Evolutionary conservation across 2,797 vertebrate species (phyloP).

Genomic region (Astyanax mexicanus): DNA sequence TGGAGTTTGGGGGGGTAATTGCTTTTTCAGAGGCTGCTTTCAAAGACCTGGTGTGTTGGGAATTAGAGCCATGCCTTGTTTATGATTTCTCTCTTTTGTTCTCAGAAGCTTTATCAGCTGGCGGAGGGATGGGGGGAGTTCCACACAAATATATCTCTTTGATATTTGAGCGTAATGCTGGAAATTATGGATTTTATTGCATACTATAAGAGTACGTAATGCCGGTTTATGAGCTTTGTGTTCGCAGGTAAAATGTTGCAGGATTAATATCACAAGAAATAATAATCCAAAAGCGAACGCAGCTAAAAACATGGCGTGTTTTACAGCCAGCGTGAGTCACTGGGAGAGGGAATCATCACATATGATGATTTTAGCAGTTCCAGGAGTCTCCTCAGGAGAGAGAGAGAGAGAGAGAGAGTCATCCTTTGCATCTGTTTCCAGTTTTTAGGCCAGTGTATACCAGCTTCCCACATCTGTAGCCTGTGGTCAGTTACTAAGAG

Average conservation of each 20-base stretch:
- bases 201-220: too few species aligned
- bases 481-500: too few species aligned
- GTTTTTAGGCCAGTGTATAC: too few species aligned
- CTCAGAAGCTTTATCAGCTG: slow-evolving; percentile 28
- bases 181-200: not conserved
- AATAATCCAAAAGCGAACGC: too few species aligned
- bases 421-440: too few species aligned
- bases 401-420: too few species aligned
- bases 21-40: slow-evolving; percentile 20
- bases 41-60: slow-evolving; percentile 47
- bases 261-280: not conserved
- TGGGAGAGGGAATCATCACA: too few species aligned
- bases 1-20: slow-evolving; percentile 40
- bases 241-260: not conserved
- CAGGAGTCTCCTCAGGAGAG: too few species aligned
- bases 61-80: slow-evolving; percentile 49
- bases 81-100: slow-evolving; percentile 52
- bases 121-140: slow-evolving; percentile 2
- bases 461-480: too few species aligned
- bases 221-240: not conserved
- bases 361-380: too few species aligned
- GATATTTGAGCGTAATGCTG: slow-evolving; percentile 45
- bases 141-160: slow-evolving; percentile 41
- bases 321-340: too few species aligned
- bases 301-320: too few species aligned